phyloP scores from a whole-genome alignment of 2,113 vertebrate species.

The Tupaia tana region DNA sequence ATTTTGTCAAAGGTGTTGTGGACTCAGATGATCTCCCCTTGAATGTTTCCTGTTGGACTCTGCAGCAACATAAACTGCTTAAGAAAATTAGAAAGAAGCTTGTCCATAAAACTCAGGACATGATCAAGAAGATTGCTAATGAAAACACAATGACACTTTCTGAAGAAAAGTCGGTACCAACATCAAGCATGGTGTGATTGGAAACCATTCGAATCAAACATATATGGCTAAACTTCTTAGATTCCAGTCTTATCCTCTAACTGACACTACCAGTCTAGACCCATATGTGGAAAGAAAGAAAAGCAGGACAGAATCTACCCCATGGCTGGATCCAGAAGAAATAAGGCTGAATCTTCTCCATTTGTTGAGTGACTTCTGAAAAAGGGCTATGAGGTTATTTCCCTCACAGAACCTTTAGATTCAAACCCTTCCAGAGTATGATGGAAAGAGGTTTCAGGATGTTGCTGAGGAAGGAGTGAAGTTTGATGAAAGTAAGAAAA shows the following conservation, averaged over 20 bases:
- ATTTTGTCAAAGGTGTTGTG: conserved; percentile 98
- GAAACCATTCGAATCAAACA: conserved; percentile 98
- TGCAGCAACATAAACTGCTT: conserved; percentile 98
- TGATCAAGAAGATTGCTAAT: conserved; percentile 99
- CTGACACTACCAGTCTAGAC: conserved; percentile 92
- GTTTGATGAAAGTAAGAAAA: conserved; percentile 97
- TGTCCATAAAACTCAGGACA: conserved; percentile 98
- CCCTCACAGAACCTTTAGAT: conserved; percentile 98
- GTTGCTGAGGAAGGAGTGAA: conserved; percentile 98
- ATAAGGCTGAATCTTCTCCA: conserved; percentile 98
- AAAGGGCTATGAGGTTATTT: conserved; percentile 99
- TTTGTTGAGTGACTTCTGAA: conserved; percentile 97
- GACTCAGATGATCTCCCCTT: conserved; percentile 99
- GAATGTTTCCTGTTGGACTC: conserved; percentile 98
- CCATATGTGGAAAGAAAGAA: conserved; percentile 98
- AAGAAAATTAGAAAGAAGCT: conserved; percentile 99
- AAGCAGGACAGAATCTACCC: conserved; percentile 99
- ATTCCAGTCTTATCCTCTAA: conserved; percentile 96
- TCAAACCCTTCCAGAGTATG: conserved; percentile 97
- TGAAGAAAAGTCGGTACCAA: conserved; percentile 99
- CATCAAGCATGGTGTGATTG: conserved; percentile 98
- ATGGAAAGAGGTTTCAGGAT: conserved; percentile 98
- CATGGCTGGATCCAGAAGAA: conserved; percentile 96
- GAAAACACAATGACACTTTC: conserved; percentile 98
- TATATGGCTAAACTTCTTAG: conserved; percentile 97